Evolutionary conservation across 2,113 vertebrate genomes (phyloP), one percentile per base, ranked within the genome.

Genomic region (Phasianus colchicus): DNA sequence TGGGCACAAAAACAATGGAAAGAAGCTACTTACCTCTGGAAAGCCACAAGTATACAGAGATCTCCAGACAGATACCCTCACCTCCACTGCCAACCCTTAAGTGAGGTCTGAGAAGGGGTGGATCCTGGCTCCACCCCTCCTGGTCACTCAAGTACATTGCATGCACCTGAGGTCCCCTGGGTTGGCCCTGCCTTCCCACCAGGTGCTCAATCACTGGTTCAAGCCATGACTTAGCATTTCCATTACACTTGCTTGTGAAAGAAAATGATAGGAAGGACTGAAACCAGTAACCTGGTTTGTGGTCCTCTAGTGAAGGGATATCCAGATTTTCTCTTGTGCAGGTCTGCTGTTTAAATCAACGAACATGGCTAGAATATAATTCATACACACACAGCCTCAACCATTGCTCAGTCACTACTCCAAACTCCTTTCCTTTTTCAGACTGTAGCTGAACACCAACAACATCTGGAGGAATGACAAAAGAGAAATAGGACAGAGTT

Each of bases 361-460:
- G 36, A 71, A 45, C 5, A 14, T 10, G 17, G 24, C 10, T 61
- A 10, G 48, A 80, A 69, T 30, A 27, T 20, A 47, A 36, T 47
- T 66, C 38, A 42, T 34, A 75, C 24, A 47, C 10, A 4, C 0
- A 1, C 8, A 10, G 1, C 4, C 16, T 3, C 40, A 55, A n/a
- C 12, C 30, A 57, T 48, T 32, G 32, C 40, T 55, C 52, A 43
- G 36, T 48, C 1, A 1, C 25, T 61, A 19, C 52, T 85, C 24
- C 64, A 76, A n/a, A 50, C 6, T 20, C 27, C 6, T 17, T 71
- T 60, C 45, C 9, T 32, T 40, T 29, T 60, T 2, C 11, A 40
- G 34, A 6, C 30, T 10, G 5, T 38, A 36, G 77, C 25, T 43
- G 25, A 82, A 66, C 19, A 30, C 34, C n/a, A 38, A 34, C 17